Percentiles rank a stretch among this genome's conserved stretches.
Conservation (phyloP, 2,888 invertebrate genomes). For the Ectobius pallidus region DNA sequence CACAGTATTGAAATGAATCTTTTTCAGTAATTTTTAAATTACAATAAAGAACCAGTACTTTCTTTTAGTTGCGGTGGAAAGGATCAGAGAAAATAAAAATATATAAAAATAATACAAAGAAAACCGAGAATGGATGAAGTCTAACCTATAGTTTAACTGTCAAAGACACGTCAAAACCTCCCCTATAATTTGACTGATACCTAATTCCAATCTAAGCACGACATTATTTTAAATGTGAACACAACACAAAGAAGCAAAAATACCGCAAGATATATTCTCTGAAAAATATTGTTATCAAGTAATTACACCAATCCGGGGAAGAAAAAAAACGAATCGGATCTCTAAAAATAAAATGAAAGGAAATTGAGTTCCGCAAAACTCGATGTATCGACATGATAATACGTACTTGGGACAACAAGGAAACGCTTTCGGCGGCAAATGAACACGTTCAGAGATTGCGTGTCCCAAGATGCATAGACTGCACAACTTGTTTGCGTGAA, state of each 20-base stretch:
- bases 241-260: neutral
- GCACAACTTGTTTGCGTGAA: neutral
- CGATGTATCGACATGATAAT: neutral
- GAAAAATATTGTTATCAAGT: conserved; percentile 35
- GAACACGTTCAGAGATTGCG: neutral
- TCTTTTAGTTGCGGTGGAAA: no score
- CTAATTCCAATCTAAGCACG: neutral
- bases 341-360: neutral
- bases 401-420: neutral
- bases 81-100: neutral
- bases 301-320: conserved; percentile 11
- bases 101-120: neutral
- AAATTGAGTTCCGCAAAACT: neutral
- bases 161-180: conserved; percentile 36
- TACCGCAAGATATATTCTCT: neutral
- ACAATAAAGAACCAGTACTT: no score
- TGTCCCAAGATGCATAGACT: neutral
- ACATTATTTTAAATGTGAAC: neutral
- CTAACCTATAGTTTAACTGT: conserved; percentile 24
- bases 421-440: neutral
- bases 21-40: no score
- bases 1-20: no score
- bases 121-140: neutral
- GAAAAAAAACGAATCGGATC: no score
- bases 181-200: conserved; percentile 37